phyloP scores from a whole-genome alignment of 2,113 vertebrate species.

The Bos indicus region DNA sequence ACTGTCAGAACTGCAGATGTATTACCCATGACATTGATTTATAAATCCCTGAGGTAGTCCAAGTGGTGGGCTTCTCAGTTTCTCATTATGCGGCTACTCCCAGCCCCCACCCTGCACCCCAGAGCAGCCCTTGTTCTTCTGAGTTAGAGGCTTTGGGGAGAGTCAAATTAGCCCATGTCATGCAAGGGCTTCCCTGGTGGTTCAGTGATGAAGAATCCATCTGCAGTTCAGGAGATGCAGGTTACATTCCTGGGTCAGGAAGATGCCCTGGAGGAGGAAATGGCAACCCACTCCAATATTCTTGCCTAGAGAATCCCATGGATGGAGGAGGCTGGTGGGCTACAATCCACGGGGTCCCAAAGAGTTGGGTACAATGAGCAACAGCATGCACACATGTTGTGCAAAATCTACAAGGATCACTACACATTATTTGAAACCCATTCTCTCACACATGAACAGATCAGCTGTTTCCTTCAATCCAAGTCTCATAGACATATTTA shows the following conservation, averaged over 20 bases:
- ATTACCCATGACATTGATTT: neutral
- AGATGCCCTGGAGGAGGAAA: neutral
- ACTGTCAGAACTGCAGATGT: too few relatives aligned
- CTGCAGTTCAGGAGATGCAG: neutral
- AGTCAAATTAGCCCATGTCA: neutral
- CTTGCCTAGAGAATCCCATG: neutral
- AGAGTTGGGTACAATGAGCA: neutral
- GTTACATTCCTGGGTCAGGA: neutral
- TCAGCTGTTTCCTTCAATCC: neutral
- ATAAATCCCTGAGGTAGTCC: neutral
- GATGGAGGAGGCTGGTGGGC: neutral
- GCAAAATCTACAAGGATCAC: neutral
- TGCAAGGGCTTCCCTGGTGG: neutral
- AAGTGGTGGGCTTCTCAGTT: neutral
- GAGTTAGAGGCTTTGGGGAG: neutral
- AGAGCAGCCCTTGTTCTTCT: neutral
- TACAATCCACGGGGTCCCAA: neutral
- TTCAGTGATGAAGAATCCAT: neutral
- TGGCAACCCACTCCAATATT: neutral
- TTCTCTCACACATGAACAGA: neutral
- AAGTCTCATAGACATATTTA: neutral
- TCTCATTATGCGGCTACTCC: neutral
- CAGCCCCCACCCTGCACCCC: neutral
- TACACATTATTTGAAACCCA: neutral
- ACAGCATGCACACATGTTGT: neutral